Evolutionary conservation across 2,797 vertebrate genomes (phyloP).

Genomic region (Cyclura pinguis): DNA sequence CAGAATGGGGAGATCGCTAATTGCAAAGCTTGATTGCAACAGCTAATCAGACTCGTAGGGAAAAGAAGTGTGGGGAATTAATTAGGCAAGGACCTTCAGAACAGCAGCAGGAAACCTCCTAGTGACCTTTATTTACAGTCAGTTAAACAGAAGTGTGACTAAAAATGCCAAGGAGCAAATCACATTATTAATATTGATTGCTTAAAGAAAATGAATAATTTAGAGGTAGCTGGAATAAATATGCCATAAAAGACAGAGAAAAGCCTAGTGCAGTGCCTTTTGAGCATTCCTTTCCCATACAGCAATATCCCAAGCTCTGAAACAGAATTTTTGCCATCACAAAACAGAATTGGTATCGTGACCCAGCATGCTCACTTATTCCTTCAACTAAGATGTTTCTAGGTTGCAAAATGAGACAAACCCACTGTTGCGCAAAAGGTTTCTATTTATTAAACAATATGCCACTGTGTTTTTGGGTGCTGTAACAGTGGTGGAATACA

Average conservation of each 20-base stretch:
- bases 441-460: background rate
- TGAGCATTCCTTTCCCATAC: conserved; percentile 77
- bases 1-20: conserved; percentile 81
- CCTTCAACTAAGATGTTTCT: conserved; percentile 58
- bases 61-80: conserved; percentile 84
- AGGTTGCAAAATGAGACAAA: conserved; percentile 46
- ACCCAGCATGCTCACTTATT: conserved; percentile 72
- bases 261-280: conserved; percentile 74
- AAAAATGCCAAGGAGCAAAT: conserved; percentile 88
- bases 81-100: conserved; percentile 87
- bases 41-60: conserved; percentile 84
- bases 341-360: conserved; percentile 80
- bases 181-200: conserved; percentile 91
- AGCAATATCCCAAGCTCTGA: conserved; percentile 67
- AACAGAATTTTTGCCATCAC: conserved; percentile 79
- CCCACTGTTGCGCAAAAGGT: conserved; percentile 25
- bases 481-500: background rate
- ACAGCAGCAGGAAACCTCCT: conserved; percentile 86
- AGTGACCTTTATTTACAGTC: conserved; percentile 91
- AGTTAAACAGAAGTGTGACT: conserved; percentile 89
- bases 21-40: conserved; percentile 86
- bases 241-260: conserved; percentile 81
- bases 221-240: conserved; percentile 85
- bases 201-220: conserved; percentile 90
- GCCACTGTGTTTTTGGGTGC: background rate